These are phyloP conservation scores for Trypoxylon attenuatum DNA, from an alignment of 2,888 invertebrate genomes.

Conservation along the genomic window DNA sequence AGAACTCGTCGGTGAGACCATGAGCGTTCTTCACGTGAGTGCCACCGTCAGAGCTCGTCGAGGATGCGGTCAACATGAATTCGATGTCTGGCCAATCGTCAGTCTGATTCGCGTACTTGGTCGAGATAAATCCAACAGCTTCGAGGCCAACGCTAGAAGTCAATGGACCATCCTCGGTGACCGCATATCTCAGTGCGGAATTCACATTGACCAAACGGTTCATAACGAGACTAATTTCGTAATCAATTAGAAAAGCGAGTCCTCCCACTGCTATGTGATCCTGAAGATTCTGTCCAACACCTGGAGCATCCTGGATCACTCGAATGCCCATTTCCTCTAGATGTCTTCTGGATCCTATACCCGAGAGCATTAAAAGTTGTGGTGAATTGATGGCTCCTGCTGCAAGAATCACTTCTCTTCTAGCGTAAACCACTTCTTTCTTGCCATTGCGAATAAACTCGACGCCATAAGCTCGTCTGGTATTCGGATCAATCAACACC, in stretches of 20 bases:
- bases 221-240: constrained; percentile 87
- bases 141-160: constrained; percentile 92
- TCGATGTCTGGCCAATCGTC: constrained; percentile 96
- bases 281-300: constrained; percentile 91
- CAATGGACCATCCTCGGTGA: constrained; percentile 90
- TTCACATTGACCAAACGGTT: constrained; percentile 88
- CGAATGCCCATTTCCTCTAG: constrained; percentile 83
- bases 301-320: constrained; percentile 85
- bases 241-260: constrained; percentile 86
- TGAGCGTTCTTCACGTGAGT: constrained; percentile 87
- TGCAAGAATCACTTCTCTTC: constrained; percentile 87
- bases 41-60: constrained; percentile 90
- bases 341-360: constrained; percentile 88
- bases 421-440: constrained; percentile 81
- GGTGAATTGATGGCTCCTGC: constrained; percentile 95
- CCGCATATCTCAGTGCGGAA: constrained; percentile 87
- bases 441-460: constrained; percentile 84
- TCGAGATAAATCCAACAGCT: constrained; percentile 90
- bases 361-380: constrained; percentile 94
- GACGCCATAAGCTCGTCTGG: constrained; percentile 86
- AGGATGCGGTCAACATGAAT: constrained; percentile 90
- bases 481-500: constrained; percentile 82
- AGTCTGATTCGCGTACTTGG: constrained; percentile 89
- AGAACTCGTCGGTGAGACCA: constrained; percentile 87
- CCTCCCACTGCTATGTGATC: constrained; percentile 94